Evolutionary conservation across 2,113 vertebrate species (phyloP).

Genomic region (Pampusana beccarii): DNA sequence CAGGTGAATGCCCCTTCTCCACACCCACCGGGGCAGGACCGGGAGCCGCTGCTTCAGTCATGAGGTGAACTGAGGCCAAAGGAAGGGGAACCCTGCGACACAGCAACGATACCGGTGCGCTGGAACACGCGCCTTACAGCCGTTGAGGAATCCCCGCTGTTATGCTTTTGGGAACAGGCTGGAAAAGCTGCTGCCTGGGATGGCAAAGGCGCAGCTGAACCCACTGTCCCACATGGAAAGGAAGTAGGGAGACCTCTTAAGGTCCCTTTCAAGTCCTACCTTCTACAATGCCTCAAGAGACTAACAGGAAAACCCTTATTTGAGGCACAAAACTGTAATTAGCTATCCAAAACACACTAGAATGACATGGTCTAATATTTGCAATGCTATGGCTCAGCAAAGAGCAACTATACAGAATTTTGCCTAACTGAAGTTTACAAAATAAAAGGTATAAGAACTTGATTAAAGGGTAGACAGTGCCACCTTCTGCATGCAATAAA

Average conservation of each 20-base stretch:
- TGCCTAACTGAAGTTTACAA: conserved; percentile 58
- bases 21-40: fast-evolving
- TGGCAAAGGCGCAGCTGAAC: not conserved
- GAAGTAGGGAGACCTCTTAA: conserved; percentile 11
- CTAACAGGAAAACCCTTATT: not conserved
- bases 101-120: fast-evolving
- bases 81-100: not conserved
- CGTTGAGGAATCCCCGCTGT: not conserved
- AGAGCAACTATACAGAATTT: conserved; percentile 7
- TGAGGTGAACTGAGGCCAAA: not conserved
- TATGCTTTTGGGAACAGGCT: not conserved
- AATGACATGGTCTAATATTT: not conserved
- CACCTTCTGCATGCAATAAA: conserved; percentile 82
- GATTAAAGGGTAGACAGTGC: conserved; percentile 83
- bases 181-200: not conserved
- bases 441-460: conserved; percentile 65
- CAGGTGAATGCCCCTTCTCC: not conserved
- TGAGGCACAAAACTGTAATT: not conserved
- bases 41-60: not conserved
- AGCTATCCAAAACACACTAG: not conserved
- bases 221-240: not conserved
- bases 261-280: not conserved
- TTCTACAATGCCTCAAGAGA: not conserved
- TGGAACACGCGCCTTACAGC: not conserved
- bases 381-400: not conserved